Evolutionary conservation across 2,888 invertebrate genomes (phyloP), one percentile per base, ranked within the genome.

Genomic region (Campoletis raptor): DNA sequence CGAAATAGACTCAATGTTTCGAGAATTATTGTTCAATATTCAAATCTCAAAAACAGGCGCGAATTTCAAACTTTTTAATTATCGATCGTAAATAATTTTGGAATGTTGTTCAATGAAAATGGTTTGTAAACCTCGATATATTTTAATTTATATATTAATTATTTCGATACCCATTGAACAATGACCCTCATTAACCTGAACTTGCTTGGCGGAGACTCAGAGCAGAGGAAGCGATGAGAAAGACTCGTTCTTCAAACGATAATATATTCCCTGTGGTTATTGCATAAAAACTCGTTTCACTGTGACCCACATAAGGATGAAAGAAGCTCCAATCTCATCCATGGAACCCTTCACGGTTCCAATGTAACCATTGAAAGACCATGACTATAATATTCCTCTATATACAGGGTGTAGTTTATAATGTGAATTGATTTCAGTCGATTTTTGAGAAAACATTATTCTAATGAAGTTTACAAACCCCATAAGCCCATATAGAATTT

Each of bases 281-380:
- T 92, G 92, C 90, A 89, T 92, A 92, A 92, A 92, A 92, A 92
- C 92, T 90, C 78, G 92, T 92, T 92, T 89, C 85, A 80, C 79
- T 81, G 52, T 90, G 90, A 90, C 91, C 92, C 85, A 91, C 89
- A 90, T 91, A 77, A 57, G 70, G 48, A 40, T 42, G 42, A 42
- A 30, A 76, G 57, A 54, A 30, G 42, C 15, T 66, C 52, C 54
- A 61, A 83, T 80, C 67, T 67, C 69, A 72, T 54, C 74, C 70
- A 24, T 9, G 52, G 40, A 54, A 52, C 54, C 74, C 70, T 72
- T 85, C 64, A 45, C 48, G 64, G 64, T 66, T 72, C 37, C 61
- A 81, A 85, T 61, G 81, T 77, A 85, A 81, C 66, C 72, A 81
- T 42, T 52, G 36, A 69, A 69, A 77, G 37, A 21, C 45, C 57